phyloP scores from a whole-genome alignment of 2,797 vertebrate genomes.

The Pseudocheirus occidentalis region DNA sequence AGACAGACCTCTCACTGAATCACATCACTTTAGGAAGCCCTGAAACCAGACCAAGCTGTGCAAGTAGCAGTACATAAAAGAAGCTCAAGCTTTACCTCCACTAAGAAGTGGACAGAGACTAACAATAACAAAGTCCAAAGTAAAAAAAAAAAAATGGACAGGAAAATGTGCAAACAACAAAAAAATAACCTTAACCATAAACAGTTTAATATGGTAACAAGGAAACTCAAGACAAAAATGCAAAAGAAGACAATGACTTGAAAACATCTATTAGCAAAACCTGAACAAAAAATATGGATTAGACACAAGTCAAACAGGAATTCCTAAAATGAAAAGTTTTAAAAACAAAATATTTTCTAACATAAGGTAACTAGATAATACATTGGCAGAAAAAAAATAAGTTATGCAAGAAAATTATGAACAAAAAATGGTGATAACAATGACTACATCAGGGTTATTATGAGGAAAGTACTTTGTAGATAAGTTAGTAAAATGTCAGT shows the following conservation, averaged over 20 bases:
- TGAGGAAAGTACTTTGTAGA: not conserved
- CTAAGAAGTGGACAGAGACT: not conserved
- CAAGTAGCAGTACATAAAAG: not conserved
- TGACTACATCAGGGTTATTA: not conserved
- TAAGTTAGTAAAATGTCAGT: not conserved
- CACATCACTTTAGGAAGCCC: not conserved
- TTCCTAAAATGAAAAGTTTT: not conserved
- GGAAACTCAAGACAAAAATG: not conserved
- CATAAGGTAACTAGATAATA: not conserved
- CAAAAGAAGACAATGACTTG: not conserved
- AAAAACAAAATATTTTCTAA: not conserved
- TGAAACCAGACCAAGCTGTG: not conserved
- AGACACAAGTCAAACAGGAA: not conserved
- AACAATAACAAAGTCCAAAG: not conserved
- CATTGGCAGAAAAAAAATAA: not conserved
- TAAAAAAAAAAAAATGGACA: too few species aligned
- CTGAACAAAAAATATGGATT: not conserved
- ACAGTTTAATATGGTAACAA: not conserved
- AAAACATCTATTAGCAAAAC: not conserved
- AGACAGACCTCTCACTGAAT: not conserved
- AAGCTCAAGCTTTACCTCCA: not conserved
- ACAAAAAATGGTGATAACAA: not conserved
- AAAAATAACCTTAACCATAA: not conserved
- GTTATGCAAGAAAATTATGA: not conserved
- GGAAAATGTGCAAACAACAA: not conserved